Percentiles rank a stretch among this genome's conserved stretches.
These are phyloP conservation scores for Penaeus monodon DNA, from an alignment of 2,888 invertebrate species.

Conservation along the genomic window DNA sequence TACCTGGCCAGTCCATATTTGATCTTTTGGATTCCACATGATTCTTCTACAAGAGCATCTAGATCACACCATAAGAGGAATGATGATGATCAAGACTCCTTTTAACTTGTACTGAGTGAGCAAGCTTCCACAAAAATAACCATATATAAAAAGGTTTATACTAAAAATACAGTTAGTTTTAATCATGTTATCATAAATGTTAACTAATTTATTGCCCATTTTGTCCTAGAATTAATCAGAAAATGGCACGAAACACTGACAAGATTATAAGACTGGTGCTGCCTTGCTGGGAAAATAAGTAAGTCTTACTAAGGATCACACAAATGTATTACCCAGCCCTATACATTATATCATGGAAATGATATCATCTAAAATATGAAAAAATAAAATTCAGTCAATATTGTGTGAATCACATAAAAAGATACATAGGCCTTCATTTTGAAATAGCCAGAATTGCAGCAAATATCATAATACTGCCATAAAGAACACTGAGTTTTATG, in stretches of 20 bases:
- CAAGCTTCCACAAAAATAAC: slow-evolving; percentile 43
- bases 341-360: slow-evolving; percentile 9
- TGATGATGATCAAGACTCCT: slow-evolving; percentile 31
- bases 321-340: slow-evolving; percentile 18
- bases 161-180: slow-evolving; percentile 32
- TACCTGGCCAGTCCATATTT: slow-evolving; percentile 61
- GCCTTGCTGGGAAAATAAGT: slow-evolving; percentile 41
- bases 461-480: slow-evolving; percentile 29
- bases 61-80: slow-evolving; percentile 26
- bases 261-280: slow-evolving; percentile 50
- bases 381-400: slow-evolving; percentile 26
- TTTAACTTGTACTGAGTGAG: slow-evolving; percentile 53
- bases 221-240: slow-evolving; percentile 49
- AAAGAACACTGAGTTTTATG: slow-evolving; percentile 31
- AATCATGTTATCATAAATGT: slow-evolving; percentile 17
- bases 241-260: slow-evolving; percentile 53
- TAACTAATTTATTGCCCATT: slow-evolving; percentile 51
- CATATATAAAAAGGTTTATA: slow-evolving; percentile 32
- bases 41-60: slow-evolving; percentile 27
- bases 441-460: slow-evolving; percentile 23
- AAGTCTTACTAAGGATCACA: neutral
- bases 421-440: slow-evolving; percentile 9
- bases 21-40: slow-evolving; percentile 50
- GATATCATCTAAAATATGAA: slow-evolving; percentile 18
- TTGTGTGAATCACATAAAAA: slow-evolving; percentile 17